Percentiles rank a stretch among this genome's conserved stretches.
Conservation (phyloP, 2,888 invertebrate species). For the Tachystola acroxantha region DNA sequence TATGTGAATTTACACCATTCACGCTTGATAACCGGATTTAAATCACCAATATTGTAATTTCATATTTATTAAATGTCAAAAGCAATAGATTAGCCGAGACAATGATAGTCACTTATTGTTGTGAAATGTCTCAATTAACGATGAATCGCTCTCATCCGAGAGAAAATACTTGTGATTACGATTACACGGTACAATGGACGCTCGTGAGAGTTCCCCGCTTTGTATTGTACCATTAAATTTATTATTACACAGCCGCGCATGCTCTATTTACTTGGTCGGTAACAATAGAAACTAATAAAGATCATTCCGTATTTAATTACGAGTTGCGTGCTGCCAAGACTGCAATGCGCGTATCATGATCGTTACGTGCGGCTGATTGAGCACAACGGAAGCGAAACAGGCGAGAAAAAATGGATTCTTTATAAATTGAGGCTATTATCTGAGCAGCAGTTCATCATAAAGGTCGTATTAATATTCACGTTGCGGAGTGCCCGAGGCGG, state of each 20-base stretch:
- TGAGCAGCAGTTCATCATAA: slow-evolving; percentile 41
- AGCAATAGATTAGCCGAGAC: slow-evolving; percentile 13
- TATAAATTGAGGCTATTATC: slow-evolving; percentile 40
- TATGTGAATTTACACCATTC: no score
- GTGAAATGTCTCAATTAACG: slow-evolving; percentile 49
- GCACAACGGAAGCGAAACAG: slow-evolving; percentile 45
- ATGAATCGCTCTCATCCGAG: slow-evolving; percentile 42
- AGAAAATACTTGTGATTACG: slow-evolving; percentile 63
- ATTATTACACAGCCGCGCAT: slow-evolving; percentile 58
- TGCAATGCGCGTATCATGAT: slow-evolving; percentile 50
- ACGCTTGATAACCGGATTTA: no score
- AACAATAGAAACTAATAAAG: slow-evolving; percentile 71
- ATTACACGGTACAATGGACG: slow-evolving; percentile 60
- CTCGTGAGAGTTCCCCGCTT: slow-evolving; percentile 61
- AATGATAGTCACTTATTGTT: slow-evolving; percentile 36
- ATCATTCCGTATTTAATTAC: slow-evolving; percentile 62
- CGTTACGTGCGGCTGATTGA: slow-evolving; percentile 44
- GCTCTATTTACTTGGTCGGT: slow-evolving; percentile 65
- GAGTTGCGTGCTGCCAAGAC: slow-evolving; percentile 49
- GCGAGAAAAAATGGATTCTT: slow-evolving; percentile 28
- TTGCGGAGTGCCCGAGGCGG: slow-evolving; percentile 51
- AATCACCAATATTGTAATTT: no score
- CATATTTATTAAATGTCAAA: no score
- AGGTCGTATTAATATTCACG: slow-evolving; percentile 65
- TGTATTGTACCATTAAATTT: slow-evolving; percentile 57